Evolutionary conservation across 2,113 vertebrate species (phyloP).

Genomic region (Candoia aspera): DNA sequence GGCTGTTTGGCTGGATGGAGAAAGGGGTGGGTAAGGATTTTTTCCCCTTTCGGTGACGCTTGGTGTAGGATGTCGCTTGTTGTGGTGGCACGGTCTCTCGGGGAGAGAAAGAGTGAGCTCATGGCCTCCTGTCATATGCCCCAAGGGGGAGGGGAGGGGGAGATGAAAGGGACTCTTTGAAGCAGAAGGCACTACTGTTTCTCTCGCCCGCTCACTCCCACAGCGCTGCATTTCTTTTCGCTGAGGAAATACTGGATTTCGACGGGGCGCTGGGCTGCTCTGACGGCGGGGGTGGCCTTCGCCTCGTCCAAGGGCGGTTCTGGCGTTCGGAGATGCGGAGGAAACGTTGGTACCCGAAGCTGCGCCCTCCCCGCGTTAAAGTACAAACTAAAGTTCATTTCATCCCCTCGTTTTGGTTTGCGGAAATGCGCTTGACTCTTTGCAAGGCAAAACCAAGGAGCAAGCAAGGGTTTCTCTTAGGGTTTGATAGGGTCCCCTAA

Average conservation of each 20-base stretch:
- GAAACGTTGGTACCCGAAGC: neutral
- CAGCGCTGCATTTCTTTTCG: neutral
- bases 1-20: neutral
- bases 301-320: neutral
- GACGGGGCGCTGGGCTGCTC: neutral
- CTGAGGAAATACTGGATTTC: neutral
- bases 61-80: slow-evolving; percentile 8
- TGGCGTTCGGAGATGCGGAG: neutral
- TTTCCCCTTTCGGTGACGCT: neutral
- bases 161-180: slow-evolving; percentile 24
- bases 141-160: neutral
- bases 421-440: neutral
- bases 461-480: neutral
- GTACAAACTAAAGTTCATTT: neutral
- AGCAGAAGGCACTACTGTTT: neutral
- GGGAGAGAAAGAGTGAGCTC: slow-evolving; percentile 3
- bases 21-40: neutral
- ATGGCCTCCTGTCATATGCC: neutral
- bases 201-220: neutral
- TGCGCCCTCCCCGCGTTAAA: neutral
- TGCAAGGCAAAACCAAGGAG: neutral
- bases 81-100: neutral
- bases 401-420: neutral
- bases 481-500: neutral
- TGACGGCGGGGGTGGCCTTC: neutral